A percentile compares a stretch with the other conserved stretches of the same genome.
phyloP scores from a whole-genome alignment of 1,140 invertebrate species.

The Muscidifurax raptorellus region DNA sequence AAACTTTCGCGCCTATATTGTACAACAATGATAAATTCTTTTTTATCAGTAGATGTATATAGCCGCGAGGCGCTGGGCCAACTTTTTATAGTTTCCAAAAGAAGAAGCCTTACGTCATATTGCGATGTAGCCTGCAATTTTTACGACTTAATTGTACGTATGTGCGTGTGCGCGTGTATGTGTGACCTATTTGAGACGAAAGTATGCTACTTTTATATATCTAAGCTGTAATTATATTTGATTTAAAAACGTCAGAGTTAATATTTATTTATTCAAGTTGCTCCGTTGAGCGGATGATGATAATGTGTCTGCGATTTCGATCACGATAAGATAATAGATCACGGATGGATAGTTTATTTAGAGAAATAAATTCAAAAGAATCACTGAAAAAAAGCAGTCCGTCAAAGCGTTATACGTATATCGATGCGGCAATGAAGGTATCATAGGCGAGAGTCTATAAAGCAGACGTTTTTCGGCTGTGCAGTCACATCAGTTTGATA shows the following conservation, averaged over 20 bases:
- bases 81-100: constrained; percentile 45
- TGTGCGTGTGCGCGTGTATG: no score
- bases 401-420: neutral
- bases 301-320: neutral
- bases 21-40: constrained; percentile 54
- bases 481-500: constrained; percentile 5
- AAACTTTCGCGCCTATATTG: constrained; percentile 51
- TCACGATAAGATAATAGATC: neutral
- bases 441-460: neutral
- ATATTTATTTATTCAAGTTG: constrained; percentile 27
- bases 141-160: constrained; percentile 13
- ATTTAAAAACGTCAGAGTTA: constrained; percentile 17
- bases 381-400: neutral
- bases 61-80: neutral
- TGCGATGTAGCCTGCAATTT: constrained; percentile 17
- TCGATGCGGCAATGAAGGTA: neutral
- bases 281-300: neutral
- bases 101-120: constrained; percentile 19
- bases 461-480: neutral
- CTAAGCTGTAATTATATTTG: neutral
- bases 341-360: neutral
- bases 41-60: constrained; percentile 37
- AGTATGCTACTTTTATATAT: neutral
- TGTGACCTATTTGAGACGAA: neutral
- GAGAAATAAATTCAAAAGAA: neutral